Evolutionary conservation across 1,140 invertebrate genomes (phyloP).

Genomic region (Camponotus pennsylvanicus): DNA sequence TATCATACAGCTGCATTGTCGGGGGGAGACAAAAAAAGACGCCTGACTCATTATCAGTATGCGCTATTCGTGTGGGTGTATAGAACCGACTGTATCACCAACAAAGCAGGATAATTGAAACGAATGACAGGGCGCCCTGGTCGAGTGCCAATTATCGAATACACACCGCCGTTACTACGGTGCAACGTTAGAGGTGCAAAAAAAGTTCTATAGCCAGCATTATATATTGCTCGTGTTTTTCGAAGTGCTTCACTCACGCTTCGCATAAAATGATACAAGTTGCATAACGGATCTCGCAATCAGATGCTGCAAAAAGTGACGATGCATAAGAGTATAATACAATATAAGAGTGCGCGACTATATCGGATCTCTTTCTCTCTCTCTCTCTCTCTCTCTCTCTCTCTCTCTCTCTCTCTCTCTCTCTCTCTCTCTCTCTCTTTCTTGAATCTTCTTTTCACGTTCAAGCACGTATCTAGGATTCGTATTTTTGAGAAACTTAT

Average conservation of each 20-base stretch:
- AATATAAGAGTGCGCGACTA: not conserved
- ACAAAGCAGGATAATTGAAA: conserved; percentile 52
- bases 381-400: no score
- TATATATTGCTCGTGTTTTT: conserved; percentile 12
- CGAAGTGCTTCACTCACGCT: not conserved
- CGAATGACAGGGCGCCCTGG: conserved; percentile 55
- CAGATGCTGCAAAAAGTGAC: conserved; percentile 29
- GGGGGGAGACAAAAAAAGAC: not conserved
- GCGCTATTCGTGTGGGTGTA: conserved; percentile 12
- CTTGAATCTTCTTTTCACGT: not conserved
- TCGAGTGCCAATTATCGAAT: conserved; percentile 63
- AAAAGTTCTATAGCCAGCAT: conserved; percentile 22
- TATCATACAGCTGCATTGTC: not conserved
- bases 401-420: no score
- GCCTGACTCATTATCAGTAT: conserved; percentile 18
- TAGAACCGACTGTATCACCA: conserved; percentile 19
- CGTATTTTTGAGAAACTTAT: not conserved
- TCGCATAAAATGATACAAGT: conserved; percentile 36
- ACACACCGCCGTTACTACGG: conserved; percentile 10
- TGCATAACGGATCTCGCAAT: conserved; percentile 27
- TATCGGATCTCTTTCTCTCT: not conserved
- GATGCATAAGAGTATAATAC: conserved; percentile 7
- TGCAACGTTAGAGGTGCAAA: not conserved
- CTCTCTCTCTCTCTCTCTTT: not conserved
- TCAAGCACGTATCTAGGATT: not conserved